Evolutionary conservation across 1,140 invertebrate genomes (phyloP).

Genomic region (Drosophila novamexicana): DNA sequence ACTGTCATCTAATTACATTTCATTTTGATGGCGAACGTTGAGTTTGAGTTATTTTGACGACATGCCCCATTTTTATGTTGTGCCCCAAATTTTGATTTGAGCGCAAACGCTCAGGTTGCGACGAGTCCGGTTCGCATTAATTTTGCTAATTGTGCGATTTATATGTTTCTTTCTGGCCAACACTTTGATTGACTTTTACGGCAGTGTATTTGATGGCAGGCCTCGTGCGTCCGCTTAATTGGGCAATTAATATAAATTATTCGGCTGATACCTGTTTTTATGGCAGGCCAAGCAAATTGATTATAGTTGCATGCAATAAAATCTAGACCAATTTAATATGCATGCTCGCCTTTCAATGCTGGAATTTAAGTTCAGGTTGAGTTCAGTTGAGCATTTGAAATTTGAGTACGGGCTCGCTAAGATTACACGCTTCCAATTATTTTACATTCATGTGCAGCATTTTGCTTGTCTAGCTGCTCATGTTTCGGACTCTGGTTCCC

Average conservation of each 20-base stretch:
- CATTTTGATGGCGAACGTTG: conserved; percentile 32
- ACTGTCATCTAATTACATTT: conserved; percentile 38
- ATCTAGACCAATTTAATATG: conserved; percentile 18
- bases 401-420: neutral
- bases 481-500: conserved; percentile 9
- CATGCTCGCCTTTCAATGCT: neutral
- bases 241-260: conserved; percentile 34
- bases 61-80: conserved; percentile 30
- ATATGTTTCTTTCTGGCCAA: conserved; percentile 14
- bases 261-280: conserved; percentile 7
- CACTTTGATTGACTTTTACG: conserved; percentile 26
- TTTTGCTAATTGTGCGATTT: conserved; percentile 41
- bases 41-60: conserved; percentile 49
- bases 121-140: conserved; percentile 14
- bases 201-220: neutral
- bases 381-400: neutral
- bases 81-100: neutral
- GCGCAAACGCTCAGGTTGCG: conserved; percentile 5
- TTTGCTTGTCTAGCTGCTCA: conserved; percentile 12
- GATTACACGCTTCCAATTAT: conserved; percentile 4
- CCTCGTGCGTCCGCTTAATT: conserved; percentile 27
- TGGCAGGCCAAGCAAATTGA: conserved; percentile 10
- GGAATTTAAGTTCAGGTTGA: neutral
- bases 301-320: conserved; percentile 24
- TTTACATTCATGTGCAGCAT: neutral